Percentiles rank a stretch among this genome's conserved stretches.
Conservation (phyloP, 2,888 invertebrate species). For the Lissocephala sabroskyi region DNA sequence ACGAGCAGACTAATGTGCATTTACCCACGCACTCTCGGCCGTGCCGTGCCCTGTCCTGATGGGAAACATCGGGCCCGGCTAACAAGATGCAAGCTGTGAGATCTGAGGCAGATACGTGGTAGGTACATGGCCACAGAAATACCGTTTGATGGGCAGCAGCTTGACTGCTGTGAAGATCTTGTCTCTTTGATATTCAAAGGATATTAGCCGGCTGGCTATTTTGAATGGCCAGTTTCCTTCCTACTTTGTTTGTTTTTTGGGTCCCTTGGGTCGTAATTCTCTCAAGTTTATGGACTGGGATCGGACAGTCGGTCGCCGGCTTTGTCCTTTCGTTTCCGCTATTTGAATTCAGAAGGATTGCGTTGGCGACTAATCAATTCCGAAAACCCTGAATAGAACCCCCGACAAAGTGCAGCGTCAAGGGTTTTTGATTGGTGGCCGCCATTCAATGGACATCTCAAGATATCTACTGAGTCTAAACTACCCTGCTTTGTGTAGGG, state of each 20-base stretch:
- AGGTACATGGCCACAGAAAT: constrained; percentile 62
- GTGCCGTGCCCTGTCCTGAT: no score
- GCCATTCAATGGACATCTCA: no score
- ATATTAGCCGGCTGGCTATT: constrained; percentile 51
- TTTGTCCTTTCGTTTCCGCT: background rate
- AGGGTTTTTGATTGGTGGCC: background rate
- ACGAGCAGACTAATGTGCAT: constrained; percentile 39
- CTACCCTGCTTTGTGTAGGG: no score
- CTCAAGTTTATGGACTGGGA: constrained; percentile 48
- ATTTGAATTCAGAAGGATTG: constrained; percentile 2
- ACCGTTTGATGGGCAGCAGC: constrained; percentile 70
- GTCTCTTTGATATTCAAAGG: constrained; percentile 40
- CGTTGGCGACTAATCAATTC: constrained; percentile 1
- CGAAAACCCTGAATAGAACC: constrained; percentile 2
- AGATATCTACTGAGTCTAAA: no score
- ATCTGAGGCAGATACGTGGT: constrained; percentile 44
- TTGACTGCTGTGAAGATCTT: constrained; percentile 59
- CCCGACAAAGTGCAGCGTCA: constrained; percentile 25
- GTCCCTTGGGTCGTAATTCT: constrained; percentile 45
- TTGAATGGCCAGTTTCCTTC: constrained; percentile 3
- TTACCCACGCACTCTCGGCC: constrained; percentile 28
- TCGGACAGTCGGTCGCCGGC: constrained; percentile 18
- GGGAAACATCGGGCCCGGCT: constrained; percentile 23
- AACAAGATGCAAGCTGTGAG: constrained; percentile 61
- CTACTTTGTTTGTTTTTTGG: constrained; percentile 24